phyloP scores from a whole-genome alignment of 2,113 vertebrate species.

The Nipponia nippon region DNA sequence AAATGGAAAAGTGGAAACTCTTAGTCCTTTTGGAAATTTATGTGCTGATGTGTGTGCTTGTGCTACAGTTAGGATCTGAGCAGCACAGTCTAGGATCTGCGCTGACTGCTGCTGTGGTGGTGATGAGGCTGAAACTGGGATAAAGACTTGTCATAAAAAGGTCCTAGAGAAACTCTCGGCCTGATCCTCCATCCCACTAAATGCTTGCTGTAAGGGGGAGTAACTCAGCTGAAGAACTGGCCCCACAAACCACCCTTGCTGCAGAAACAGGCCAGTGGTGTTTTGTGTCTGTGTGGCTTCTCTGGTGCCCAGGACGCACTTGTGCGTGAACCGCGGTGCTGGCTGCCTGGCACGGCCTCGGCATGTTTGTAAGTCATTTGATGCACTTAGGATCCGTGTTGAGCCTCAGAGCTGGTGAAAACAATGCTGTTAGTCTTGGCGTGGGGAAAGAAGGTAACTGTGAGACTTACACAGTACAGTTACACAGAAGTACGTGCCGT shows the following conservation, averaged over 20 bases:
- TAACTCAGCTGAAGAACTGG: background rate
- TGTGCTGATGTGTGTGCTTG: background rate
- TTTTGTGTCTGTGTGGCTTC: background rate
- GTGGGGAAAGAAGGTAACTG: background rate
- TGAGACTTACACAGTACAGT: background rate
- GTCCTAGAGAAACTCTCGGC: background rate
- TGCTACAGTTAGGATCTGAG: background rate
- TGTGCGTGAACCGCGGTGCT: fast-evolving
- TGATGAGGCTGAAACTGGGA: background rate
- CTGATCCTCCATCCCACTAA: background rate
- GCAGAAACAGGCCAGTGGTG: background rate
- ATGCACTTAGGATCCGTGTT: fast-evolving
- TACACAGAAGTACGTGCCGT: background rate
- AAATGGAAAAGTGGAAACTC: background rate
- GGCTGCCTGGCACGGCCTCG: background rate
- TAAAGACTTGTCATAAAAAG: background rate
- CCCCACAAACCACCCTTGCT: background rate
- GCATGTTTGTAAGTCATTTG: background rate
- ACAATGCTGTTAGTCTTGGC: background rate
- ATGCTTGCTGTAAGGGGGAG: background rate
- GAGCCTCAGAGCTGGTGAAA: background rate
- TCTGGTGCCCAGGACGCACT: background rate
- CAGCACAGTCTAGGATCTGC: background rate
- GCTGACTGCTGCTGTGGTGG: background rate
- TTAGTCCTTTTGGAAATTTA: background rate